These are phyloP conservation scores for Procambarus clarkii DNA, from an alignment of 1,140 invertebrate genomes.

Conservation along the genomic window DNA sequence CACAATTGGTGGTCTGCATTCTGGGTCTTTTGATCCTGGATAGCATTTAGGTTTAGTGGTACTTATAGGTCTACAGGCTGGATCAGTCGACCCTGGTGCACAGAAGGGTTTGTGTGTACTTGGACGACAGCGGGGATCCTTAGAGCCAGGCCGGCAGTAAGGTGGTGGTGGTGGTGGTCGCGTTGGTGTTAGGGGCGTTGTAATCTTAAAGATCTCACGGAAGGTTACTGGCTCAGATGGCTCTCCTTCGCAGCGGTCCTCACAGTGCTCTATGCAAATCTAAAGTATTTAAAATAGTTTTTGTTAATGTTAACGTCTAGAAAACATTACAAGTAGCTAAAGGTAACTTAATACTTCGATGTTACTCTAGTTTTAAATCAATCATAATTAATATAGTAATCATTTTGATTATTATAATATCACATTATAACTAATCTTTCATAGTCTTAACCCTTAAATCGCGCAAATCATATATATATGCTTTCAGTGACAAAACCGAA, in stretches of 20 bases:
- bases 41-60: constrained; percentile 4
- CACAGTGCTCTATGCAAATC: constrained; percentile 72
- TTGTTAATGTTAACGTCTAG: neutral
- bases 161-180: constrained; percentile 42
- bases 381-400: no score
- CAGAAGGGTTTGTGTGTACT: constrained; percentile 2
- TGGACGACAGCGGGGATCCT: constrained; percentile 34
- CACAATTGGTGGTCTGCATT: neutral
- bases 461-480: no score
- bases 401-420: no score
- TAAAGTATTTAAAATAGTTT: neutral
- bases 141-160: constrained; percentile 36
- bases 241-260: constrained; percentile 66
- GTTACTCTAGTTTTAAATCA: no score
- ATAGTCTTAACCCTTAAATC: no score
- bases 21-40: constrained; percentile 14
- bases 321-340: neutral
- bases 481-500: no score
- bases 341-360: no score
- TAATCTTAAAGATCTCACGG: constrained; percentile 35
- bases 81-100: constrained; percentile 23
- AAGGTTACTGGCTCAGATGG: constrained; percentile 49
- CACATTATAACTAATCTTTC: no score
- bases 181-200: constrained; percentile 28
- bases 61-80: neutral